Conservation (phyloP, 2,113 vertebrate genomes). For the Scartelaos histophorus region DNA sequence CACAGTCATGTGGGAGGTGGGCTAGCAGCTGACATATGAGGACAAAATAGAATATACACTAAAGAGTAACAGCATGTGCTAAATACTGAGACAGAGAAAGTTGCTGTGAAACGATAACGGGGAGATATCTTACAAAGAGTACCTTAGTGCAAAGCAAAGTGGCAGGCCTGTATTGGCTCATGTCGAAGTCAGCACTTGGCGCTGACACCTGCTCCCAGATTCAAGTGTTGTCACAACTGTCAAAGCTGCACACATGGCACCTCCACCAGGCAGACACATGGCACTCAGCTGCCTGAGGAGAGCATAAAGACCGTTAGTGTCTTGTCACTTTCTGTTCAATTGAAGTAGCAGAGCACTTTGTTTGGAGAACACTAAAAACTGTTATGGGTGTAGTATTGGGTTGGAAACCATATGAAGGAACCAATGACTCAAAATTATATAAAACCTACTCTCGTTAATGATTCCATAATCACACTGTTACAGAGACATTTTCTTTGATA, state of each 20-base stretch:
- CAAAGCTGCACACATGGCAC: slow-evolving; percentile 4
- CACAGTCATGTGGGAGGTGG: slow-evolving; percentile 32
- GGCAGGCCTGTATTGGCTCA: slow-evolving; percentile 24
- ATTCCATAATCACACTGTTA: too few relatives aligned
- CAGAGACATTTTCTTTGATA: background rate
- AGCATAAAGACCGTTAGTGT: slow-evolving; percentile 23
- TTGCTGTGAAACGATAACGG: background rate
- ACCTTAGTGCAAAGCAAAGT: slow-evolving; percentile 15
- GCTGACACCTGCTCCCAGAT: slow-evolving; percentile 58
- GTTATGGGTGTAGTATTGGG: background rate
- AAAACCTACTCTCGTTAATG: background rate
- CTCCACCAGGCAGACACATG: background rate
- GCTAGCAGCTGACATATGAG: slow-evolving; percentile 62
- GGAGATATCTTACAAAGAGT: slow-evolving; percentile 42
- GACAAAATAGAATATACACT: background rate
- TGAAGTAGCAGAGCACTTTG: slow-evolving; percentile 5
- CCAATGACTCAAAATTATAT: background rate
- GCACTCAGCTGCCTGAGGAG: slow-evolving; percentile 23
- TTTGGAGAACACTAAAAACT: slow-evolving; percentile 2
- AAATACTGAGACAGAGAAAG: slow-evolving; percentile 10
- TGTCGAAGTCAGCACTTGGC: slow-evolving; percentile 42
- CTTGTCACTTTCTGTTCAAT: slow-evolving; percentile 16
- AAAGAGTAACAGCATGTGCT: slow-evolving; percentile 44
- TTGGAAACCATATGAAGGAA: background rate
- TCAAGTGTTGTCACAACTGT: slow-evolving; percentile 59